A percentile compares a stretch with the other conserved stretches of the same genome.
These are phyloP conservation scores for Lasius fuliginosus DNA, from an alignment of 2,888 invertebrate species.

Conservation along the genomic window DNA sequence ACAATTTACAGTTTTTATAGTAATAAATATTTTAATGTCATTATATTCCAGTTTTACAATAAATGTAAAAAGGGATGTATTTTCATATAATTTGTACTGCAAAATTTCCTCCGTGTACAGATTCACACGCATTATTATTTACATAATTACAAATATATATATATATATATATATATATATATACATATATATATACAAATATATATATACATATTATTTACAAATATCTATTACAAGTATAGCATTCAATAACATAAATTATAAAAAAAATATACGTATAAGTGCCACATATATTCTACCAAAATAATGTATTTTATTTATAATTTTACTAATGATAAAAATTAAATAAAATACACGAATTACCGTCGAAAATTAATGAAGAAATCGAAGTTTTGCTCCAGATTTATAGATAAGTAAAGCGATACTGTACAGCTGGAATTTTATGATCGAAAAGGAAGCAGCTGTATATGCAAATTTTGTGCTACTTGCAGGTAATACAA, in stretches of 20 bases:
- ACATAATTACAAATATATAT: conserved; percentile 86
- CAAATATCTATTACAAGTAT: conserved; percentile 85
- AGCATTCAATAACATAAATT: conserved; percentile 84
- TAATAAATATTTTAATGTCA: conserved; percentile 78
- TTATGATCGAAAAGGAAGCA: not conserved
- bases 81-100: too few species aligned
- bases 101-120: conserved; percentile 67
- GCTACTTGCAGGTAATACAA: too few species aligned
- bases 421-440: not conserved
- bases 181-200: too few species aligned
- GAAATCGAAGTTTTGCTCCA: not conserved
- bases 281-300: conserved; percentile 82
- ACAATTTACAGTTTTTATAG: conserved; percentile 63
- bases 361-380: not conserved
- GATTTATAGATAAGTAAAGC: conserved; percentile 16
- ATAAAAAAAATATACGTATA: conserved; percentile 82
- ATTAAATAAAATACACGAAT: not conserved
- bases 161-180: too few species aligned
- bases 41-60: too few species aligned
- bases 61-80: too few species aligned
- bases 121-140: conserved; percentile 85
- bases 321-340: not conserved
- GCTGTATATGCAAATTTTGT: not conserved
- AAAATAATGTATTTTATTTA: conserved; percentile 50
- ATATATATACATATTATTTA: too few species aligned